phyloP scores from a whole-genome alignment of 2,888 invertebrate genomes.

The Drosophila gaucha region DNA sequence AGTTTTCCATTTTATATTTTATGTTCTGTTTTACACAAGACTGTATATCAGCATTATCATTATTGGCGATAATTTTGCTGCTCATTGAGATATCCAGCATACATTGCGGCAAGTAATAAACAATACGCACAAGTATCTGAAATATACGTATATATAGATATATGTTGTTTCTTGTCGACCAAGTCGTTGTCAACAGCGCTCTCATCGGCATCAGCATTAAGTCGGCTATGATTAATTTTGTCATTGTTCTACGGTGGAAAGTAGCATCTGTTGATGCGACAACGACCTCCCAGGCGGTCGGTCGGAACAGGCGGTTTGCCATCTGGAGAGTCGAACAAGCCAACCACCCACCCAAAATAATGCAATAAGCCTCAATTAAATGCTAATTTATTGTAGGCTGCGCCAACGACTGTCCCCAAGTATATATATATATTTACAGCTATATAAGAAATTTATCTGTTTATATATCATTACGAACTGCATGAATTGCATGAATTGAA shows the following conservation, averaged over 20 bases:
- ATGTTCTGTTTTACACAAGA: not conserved
- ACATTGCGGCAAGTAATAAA: slow-evolving; percentile 56
- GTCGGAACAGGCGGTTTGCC: slow-evolving; percentile 33
- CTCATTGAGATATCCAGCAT: slow-evolving; percentile 54
- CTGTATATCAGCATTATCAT: slow-evolving; percentile 30
- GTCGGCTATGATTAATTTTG: slow-evolving; percentile 70
- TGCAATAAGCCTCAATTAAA: slow-evolving; percentile 75
- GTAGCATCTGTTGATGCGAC: slow-evolving; percentile 71
- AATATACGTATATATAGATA: slow-evolving; percentile 11
- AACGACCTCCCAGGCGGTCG: slow-evolving; percentile 59
- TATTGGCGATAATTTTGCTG: slow-evolving; percentile 45
- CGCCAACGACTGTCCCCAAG: slow-evolving; percentile 15
- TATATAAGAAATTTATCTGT: not conserved
- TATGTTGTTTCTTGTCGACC: slow-evolving; percentile 19
- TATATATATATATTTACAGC: not conserved
- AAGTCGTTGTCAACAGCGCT: slow-evolving; percentile 43
- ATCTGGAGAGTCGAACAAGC: slow-evolving; percentile 41
- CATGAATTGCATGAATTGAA: not conserved
- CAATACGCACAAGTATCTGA: slow-evolving; percentile 52
- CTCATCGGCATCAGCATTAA: slow-evolving; percentile 47
- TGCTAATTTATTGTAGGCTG: slow-evolving; percentile 73
- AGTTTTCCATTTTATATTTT: not conserved
- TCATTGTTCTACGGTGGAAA: slow-evolving; percentile 58
- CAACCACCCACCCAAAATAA: slow-evolving; percentile 42
- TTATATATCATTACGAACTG: slow-evolving; percentile 6